Evolutionary conservation across 2,797 vertebrate genomes (phyloP), one percentile per base, ranked within the genome.

Genomic region (Channallabes apus): DNA sequence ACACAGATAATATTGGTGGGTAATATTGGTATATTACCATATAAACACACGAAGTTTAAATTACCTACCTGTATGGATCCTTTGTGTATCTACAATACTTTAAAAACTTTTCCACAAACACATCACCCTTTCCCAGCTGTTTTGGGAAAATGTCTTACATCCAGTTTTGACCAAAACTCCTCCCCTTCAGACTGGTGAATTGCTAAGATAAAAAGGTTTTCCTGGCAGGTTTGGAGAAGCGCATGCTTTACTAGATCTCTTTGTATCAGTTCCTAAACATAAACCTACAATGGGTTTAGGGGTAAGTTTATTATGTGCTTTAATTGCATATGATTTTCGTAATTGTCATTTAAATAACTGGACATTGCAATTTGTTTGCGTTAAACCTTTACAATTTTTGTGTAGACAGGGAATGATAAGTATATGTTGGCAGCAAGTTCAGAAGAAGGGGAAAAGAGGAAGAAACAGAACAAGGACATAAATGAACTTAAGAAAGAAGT

Each of bases 401-500:
- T 3, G 18, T 88, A 99, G 98, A 95, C 91, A 88, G 98, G 97
- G 92, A 97, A 97, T 90, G 97, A 99, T 89, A 97, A 98, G 0
- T 99, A 99, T 95, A 96, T 97, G 58, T 93, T 96, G 78, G 96
- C 98, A 0, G 93, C 97, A 0, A 97, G 97, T 3, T 97, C 97
- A 0, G 98, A 99, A 67, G 91, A 95, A 80, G 91, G 88, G 2
- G 32, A 94, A 2, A 95, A 92, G 22, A 97, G 96, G 68, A 91
- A 91, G 24, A 92, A 91, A 71, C 95, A 94, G 64, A 95, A 95
- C 15, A 96, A 88, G 92, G 96, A 99, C 68, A 96, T 99, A 96
- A 96, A 97, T 0, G 98, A 99, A 0, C 94, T 99, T 86, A 99
- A 99, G 91, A 99, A 99, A 90, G 98, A 99, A 92, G 97, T 99